Percentiles rank a stretch among this genome's conserved stretches.
Conservation (phyloP, 2,888 invertebrate species). For the Coremacera marginata region DNA sequence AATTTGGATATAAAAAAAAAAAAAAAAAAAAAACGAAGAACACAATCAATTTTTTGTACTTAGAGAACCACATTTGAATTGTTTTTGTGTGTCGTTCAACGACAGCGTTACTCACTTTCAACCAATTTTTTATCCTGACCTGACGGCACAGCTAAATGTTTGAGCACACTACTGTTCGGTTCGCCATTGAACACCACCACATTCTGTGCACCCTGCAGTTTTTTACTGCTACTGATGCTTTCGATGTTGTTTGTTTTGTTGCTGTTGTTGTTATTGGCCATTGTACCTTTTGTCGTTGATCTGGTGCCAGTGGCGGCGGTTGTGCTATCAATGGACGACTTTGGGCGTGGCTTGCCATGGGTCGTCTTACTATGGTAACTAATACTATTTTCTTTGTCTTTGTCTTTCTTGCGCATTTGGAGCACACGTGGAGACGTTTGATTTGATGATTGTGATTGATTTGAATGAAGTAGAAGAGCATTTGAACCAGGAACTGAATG, state of each 20-base stretch:
- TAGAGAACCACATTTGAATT: constrained; percentile 1
- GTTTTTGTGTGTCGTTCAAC: neutral
- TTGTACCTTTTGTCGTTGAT: constrained; percentile 41
- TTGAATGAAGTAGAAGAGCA: constrained; percentile 56
- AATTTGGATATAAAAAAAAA: neutral
- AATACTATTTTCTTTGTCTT: constrained; percentile 63
- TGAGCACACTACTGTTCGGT: constrained; percentile 48
- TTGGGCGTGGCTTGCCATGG: constrained; percentile 41
- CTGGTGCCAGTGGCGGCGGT: constrained; percentile 54
- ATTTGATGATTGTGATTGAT: constrained; percentile 60
- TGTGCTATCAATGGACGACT: constrained; percentile 54
- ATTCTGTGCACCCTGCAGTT: constrained; percentile 1
- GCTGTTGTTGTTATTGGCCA: constrained; percentile 50
- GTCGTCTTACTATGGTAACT: constrained; percentile 56
- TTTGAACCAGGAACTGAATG: constrained; percentile 60
- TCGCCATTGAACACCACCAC: constrained; percentile 40
- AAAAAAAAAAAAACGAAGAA: neutral
- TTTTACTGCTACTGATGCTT: neutral
- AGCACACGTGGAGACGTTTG: constrained; percentile 51
- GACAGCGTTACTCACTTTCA: constrained; percentile 67
- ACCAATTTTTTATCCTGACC: constrained; percentile 68
- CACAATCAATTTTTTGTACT: neutral
- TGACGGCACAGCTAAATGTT: constrained; percentile 65
- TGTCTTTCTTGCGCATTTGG: constrained; percentile 65
- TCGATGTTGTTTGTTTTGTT: constrained; percentile 43